Percentiles rank a stretch among this genome's conserved stretches.
Conservation (phyloP, 2,797 vertebrate species). For the Anableps anableps region DNA sequence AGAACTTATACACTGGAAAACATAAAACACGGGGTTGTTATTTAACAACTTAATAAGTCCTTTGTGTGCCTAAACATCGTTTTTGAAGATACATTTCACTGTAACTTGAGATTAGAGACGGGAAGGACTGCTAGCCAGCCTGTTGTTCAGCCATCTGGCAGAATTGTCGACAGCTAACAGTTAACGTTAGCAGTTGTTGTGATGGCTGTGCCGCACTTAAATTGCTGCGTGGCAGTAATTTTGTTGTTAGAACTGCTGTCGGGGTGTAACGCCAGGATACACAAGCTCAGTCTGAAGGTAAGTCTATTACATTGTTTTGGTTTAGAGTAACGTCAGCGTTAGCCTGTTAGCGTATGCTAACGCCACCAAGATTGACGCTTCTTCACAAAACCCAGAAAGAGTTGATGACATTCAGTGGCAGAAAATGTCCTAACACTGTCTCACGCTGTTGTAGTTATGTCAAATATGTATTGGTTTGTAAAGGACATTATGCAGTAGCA, state of each 20-base stretch:
- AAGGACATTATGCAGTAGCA: background rate
- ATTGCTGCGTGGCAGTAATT: conserved; percentile 35
- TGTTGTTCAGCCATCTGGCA: conserved; percentile 39
- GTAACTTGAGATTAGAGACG: background rate
- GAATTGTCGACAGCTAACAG: conserved; percentile 35
- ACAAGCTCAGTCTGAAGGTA: conserved; percentile 74
- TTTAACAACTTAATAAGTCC: background rate
- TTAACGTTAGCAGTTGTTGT: conserved; percentile 42
- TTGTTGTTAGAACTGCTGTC: conserved; percentile 50
- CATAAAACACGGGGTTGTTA: background rate
- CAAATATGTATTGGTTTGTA: background rate
- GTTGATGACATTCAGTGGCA: background rate
- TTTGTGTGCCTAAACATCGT: background rate
- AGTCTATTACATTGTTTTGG: background rate
- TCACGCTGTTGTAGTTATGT: background rate
- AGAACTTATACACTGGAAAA: conserved; percentile 22
- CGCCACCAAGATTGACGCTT: background rate
- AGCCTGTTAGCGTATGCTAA: conserved; percentile 5
- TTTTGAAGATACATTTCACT: background rate
- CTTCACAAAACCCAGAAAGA: background rate
- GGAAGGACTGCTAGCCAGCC: conserved; percentile 10
- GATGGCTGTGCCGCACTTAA: conserved; percentile 53
- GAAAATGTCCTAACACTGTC: background rate
- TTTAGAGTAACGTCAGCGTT: background rate
- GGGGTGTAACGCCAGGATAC: conserved; percentile 69